These are phyloP conservation scores for Caenorhabditis sulstoni DNA, from an alignment of 2,888 invertebrate genomes.

Conservation along the genomic window DNA sequence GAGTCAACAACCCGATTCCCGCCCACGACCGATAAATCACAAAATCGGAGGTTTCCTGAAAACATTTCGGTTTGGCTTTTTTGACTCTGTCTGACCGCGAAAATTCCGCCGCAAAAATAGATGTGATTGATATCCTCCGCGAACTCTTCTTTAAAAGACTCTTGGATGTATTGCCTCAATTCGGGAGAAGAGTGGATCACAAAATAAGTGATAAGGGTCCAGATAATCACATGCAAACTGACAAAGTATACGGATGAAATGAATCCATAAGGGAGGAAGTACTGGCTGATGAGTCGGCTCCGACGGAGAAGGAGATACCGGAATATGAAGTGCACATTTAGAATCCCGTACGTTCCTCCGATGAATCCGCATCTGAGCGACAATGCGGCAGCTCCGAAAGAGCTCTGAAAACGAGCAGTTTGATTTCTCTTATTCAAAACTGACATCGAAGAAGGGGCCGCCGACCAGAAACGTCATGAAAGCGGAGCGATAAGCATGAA, in stretches of 20 bases:
- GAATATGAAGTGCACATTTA: neutral
- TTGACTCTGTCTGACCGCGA: neutral
- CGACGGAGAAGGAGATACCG: neutral
- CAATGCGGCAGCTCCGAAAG: constrained; percentile 1
- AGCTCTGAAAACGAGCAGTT: neutral
- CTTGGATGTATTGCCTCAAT: neutral
- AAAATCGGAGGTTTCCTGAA: neutral
- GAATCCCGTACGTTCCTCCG: neutral
- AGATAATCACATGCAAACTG: neutral
- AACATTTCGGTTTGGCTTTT: too few species aligned
- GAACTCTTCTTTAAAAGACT: neutral
- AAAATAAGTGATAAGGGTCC: neutral
- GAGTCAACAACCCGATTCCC: neutral
- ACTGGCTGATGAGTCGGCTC: neutral
- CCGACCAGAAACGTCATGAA: constrained; percentile 1
- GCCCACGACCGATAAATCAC: constrained; percentile 9
- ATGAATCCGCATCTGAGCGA: neutral
- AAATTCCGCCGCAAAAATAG: neutral
- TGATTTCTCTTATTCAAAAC: neutral
- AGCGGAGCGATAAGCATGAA: constrained; percentile 1
- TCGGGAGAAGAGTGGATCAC: neutral
- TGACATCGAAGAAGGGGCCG: neutral
- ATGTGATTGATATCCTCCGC: neutral
- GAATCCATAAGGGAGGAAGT: constrained; percentile 7
- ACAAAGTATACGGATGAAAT: neutral